phyloP scores from a whole-genome alignment of 2,797 vertebrate species.

The Tapirus indicus region DNA sequence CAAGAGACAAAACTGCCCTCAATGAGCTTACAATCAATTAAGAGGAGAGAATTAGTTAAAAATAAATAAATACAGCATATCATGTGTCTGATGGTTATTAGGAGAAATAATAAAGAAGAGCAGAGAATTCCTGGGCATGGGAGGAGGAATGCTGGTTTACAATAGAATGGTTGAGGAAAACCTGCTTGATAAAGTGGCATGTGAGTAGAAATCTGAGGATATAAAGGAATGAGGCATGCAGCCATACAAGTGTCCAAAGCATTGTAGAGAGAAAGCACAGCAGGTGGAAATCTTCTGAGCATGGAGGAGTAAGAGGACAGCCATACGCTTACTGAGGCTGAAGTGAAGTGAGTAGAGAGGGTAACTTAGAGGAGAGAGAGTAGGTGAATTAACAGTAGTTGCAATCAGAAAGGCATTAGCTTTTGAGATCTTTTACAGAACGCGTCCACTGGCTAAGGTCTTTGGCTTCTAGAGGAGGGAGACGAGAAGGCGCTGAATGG shows the following conservation, averaged over 20 bases:
- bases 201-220: not conserved
- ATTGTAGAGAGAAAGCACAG: not conserved
- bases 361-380: not conserved
- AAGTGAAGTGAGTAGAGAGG: not conserved
- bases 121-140: not conserved
- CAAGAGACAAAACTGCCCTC: not conserved
- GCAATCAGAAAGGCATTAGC: not conserved
- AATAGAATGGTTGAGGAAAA: not conserved
- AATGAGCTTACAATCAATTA: not conserved
- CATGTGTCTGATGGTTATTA: not conserved
- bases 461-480: not conserved
- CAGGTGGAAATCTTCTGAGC: no score
- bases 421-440: not conserved
- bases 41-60: not conserved
- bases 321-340: no score
- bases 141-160: not conserved
- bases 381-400: not conserved
- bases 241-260: not conserved
- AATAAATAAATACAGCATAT: not conserved
- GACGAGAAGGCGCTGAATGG: not conserved
- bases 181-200: not conserved
- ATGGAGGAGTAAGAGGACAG: fast-evolving
- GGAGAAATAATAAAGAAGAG: not conserved
- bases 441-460: not conserved
- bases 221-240: not conserved